Conservation (phyloP, 2,113 vertebrate genomes). For the Tachuris rubrigastra region DNA sequence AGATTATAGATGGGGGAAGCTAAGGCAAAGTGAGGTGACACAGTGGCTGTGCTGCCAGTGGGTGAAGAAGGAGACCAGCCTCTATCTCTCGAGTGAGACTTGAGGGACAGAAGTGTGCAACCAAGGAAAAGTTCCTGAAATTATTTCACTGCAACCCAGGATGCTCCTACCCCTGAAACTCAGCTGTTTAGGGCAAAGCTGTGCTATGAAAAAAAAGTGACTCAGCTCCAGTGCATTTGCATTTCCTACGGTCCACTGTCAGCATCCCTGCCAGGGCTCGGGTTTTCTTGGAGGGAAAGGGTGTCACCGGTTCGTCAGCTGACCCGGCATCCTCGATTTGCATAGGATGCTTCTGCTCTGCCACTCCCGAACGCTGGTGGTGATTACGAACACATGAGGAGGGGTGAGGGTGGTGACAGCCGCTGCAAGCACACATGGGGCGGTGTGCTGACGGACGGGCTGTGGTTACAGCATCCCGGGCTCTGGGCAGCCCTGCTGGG, state of each 20-base stretch:
- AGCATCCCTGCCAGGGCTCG: not conserved
- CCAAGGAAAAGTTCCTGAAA: not conserved
- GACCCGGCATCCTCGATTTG: slow-evolving; percentile 25
- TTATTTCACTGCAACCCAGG: not conserved
- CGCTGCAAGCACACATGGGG: slow-evolving; percentile 46
- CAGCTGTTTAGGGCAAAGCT: not conserved
- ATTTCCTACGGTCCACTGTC: not conserved
- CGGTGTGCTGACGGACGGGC: slow-evolving; percentile 36
- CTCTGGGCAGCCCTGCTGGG: slow-evolving; percentile 48
- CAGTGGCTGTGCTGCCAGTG: not conserved
- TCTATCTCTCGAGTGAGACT: not conserved
- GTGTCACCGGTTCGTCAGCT: slow-evolving; percentile 29
- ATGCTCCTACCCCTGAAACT: not conserved
- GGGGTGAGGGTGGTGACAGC: slow-evolving; percentile 52
- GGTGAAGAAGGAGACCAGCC: not conserved
- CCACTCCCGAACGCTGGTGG: slow-evolving; percentile 10
- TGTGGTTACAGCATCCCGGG: not conserved
- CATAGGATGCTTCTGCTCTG: slow-evolving; percentile 53
- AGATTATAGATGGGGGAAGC: not conserved
- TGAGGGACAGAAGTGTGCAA: not conserved
- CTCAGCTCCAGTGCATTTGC: not conserved
- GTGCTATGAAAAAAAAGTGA: not conserved
- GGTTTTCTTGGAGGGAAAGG: not conserved
- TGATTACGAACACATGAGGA: slow-evolving; percentile 61
- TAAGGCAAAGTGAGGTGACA: not conserved